phyloP scores from a whole-genome alignment of 2,797 vertebrate species.

The Emydoidea blandingii region DNA sequence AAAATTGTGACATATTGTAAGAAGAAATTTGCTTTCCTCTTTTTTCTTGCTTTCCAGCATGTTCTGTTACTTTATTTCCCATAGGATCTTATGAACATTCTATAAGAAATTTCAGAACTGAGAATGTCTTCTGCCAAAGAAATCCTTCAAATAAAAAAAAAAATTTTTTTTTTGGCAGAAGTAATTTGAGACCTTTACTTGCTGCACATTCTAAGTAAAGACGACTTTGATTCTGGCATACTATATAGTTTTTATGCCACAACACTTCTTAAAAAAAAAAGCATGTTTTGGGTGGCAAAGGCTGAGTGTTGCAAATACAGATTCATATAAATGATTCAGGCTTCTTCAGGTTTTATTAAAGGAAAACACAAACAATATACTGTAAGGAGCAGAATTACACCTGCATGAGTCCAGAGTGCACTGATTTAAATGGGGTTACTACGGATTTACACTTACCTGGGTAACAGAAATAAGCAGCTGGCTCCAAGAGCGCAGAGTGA shows the following conservation, averaged over 20 bases:
- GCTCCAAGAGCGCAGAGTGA: background rate
- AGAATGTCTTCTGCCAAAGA: constrained; percentile 64
- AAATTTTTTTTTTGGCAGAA: background rate
- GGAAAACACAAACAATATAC: background rate
- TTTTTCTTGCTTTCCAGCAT: constrained; percentile 30
- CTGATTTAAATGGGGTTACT: background rate
- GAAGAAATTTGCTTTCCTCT: background rate
- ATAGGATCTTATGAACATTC: constrained; percentile 45
- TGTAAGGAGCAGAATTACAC: background rate
- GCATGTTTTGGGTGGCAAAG: background rate
- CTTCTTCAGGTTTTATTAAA: background rate
- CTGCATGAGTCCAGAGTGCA: background rate
- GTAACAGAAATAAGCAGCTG: background rate
- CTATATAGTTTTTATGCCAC: background rate
- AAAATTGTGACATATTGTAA: constrained; percentile 58
- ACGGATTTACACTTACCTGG: background rate
- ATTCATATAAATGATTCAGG: background rate
- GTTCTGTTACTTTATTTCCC: constrained; percentile 64
- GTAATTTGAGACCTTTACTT: constrained; percentile 21
- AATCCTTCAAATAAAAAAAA: constrained; percentile 45
- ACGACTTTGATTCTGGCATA: background rate
- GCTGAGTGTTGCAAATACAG: background rate
- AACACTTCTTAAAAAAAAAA: background rate
- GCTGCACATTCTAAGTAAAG: constrained; percentile 30
- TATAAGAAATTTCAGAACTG: constrained; percentile 37